These are phyloP conservation scores for Cosmia pyralina DNA, from an alignment of 2,888 invertebrate species.

Conservation along the genomic window DNA sequence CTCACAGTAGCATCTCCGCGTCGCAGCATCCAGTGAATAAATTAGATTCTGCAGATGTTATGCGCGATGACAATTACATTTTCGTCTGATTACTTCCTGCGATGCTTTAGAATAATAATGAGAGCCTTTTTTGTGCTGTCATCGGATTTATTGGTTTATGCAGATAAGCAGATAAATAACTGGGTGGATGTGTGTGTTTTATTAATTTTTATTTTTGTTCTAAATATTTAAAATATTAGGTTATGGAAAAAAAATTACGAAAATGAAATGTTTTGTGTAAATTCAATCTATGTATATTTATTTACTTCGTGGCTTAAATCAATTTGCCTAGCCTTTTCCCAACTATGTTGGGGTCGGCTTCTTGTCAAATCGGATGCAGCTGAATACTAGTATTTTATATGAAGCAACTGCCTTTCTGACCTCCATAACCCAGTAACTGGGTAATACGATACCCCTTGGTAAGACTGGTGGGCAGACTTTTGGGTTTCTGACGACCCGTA, in stretches of 20 bases:
- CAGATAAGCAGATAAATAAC: slow-evolving; percentile 44
- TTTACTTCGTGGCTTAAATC: too few species aligned
- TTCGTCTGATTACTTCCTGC: slow-evolving; percentile 76
- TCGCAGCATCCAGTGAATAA: slow-evolving; percentile 70
- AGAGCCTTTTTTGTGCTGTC: slow-evolving; percentile 62
- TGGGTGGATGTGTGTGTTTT: slow-evolving; percentile 20
- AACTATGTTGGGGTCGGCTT: too few species aligned
- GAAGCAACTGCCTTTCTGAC: too few species aligned
- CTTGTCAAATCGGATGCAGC: too few species aligned
- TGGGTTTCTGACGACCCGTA: too few species aligned
- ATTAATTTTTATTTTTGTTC: not conserved
- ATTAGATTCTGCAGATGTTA: slow-evolving; percentile 76
- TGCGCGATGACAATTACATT: slow-evolving; percentile 80
- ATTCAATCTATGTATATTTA: not conserved
- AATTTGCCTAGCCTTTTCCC: too few species aligned
- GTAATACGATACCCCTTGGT: too few species aligned
- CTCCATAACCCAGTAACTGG: too few species aligned
- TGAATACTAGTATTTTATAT: too few species aligned
- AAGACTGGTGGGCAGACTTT: too few species aligned
- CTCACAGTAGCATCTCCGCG: slow-evolving; percentile 33
- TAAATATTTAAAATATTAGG: too few species aligned
- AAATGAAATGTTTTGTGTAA: not conserved
- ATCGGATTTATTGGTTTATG: slow-evolving; percentile 48
- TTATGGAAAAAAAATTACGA: too few species aligned
- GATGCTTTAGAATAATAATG: slow-evolving; percentile 76